Conservation (phyloP, 2,113 vertebrate species). For the Dromas ardeola region DNA sequence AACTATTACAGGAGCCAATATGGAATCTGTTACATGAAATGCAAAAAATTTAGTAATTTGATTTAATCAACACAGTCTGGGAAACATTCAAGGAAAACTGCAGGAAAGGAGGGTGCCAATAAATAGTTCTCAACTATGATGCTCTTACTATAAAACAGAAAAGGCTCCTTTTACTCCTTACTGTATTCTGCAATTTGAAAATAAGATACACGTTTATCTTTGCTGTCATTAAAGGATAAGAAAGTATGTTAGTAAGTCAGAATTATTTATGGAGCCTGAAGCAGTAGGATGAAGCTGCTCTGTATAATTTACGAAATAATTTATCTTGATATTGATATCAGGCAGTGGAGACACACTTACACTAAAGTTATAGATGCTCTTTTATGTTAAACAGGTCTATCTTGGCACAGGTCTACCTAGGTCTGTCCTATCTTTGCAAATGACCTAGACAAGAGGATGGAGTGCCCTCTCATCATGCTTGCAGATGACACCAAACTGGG, state of each 20-base stretch:
- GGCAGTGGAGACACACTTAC: background rate
- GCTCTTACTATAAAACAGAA: background rate
- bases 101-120: background rate
- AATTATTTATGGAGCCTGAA: background rate
- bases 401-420: background rate
- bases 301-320: background rate
- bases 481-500: background rate
- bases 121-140: background rate
- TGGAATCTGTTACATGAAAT: background rate
- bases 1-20: background rate
- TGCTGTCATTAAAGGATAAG: background rate
- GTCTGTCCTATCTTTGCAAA: background rate
- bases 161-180: background rate
- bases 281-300: background rate
- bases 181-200: background rate
- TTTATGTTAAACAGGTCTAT: rapidly evolving
- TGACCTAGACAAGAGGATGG: background rate
- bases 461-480: background rate
- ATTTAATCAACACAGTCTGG: background rate
- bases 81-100: background rate
- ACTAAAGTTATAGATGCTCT: background rate
- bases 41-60: background rate
- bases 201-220: background rate
- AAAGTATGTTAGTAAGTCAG: background rate
- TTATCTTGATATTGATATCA: background rate